A percentile compares a stretch with the other conserved stretches of the same genome.
Conservation (phyloP, 2,113 vertebrate species). For the Galeopterus variegatus region DNA sequence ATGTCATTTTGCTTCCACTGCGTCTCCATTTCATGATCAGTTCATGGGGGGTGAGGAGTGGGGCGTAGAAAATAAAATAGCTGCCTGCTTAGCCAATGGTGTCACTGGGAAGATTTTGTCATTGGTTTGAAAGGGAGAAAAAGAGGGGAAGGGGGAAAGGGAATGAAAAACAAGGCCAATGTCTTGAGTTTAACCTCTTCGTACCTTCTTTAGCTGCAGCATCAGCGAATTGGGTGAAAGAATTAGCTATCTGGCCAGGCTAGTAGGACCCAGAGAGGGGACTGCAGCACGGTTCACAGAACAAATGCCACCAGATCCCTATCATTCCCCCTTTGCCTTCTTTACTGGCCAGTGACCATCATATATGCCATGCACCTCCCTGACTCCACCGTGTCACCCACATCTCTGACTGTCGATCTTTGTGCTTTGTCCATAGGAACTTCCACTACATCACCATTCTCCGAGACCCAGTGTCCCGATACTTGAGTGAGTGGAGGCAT, state of each 20-base stretch:
- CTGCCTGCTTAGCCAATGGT: neutral
- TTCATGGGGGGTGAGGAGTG: neutral
- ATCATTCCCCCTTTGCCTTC: neutral
- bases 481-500: slow-evolving; percentile 98
- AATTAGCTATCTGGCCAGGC: neutral
- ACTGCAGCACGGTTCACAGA: neutral
- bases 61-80: neutral
- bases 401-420: slow-evolving; percentile 61
- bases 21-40: slow-evolving; percentile 37
- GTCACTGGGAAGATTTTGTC: neutral
- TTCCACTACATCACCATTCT: slow-evolving; percentile 99
- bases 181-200: neutral
- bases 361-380: neutral
- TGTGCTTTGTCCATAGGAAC: slow-evolving; percentile 90
- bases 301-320: neutral
- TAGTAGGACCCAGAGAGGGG: neutral
- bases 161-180: neutral
- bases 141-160: neutral
- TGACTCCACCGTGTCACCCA: neutral
- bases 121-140: neutral
- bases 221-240: neutral
- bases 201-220: neutral
- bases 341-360: slow-evolving; percentile 9
- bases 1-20: neutral
- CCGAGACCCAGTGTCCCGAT: slow-evolving; percentile 97